Base-by-base conservation (phyloP, 64 coral and sea anemone genomes). In the Montipora sp. region DNA sequence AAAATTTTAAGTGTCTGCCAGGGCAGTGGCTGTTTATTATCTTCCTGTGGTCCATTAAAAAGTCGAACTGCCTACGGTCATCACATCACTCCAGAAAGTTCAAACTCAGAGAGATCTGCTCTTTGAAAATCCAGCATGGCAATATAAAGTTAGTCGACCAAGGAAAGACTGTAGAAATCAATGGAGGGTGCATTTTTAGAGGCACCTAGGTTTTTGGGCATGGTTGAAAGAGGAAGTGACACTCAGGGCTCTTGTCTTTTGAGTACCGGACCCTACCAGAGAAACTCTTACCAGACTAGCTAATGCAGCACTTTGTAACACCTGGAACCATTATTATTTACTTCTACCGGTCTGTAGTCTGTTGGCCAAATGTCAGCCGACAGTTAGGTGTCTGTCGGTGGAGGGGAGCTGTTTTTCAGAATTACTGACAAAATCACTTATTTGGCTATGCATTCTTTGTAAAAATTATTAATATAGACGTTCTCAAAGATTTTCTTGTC, bases 81-180 rank as follows among this genome's bases (percentile, higher is more conserved):
- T 45, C 9, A 47, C 43, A 11, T 11, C 43, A 47, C 43, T 77
- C 10, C 75, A 77, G 75, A 77, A 16, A n/a, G n/a, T n/a, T n/a
- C n/a, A n/a, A n/a, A 4, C 75, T 77, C 27, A 0, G 43, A 47
- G 75, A 45, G 8, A 45, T 77, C 43, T 77, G 45, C 43, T 47
- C 24, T 5, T 1, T 23, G 72, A 49, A 77, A 47, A 77, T 79
- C 48, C 3, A 51, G 48, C 15, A 79, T 7, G 48, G 48, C 2
- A 51, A 50, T 16, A 22, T 79, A 3, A 79, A 18, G 20, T 21
- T 79, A n/a, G 75, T 49, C 7, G 74, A 73, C 48, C 47, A 49
- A 36, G 53, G 87, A 55, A 89, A 77, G 27, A 89, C 87, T 15
- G 22, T 89, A 57, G 53, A 89, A 15, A 77, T 89, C 11, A 75